Evolutionary conservation across 2,797 vertebrate species (phyloP).

Genomic region (Petrocephalus schoutedeni): DNA sequence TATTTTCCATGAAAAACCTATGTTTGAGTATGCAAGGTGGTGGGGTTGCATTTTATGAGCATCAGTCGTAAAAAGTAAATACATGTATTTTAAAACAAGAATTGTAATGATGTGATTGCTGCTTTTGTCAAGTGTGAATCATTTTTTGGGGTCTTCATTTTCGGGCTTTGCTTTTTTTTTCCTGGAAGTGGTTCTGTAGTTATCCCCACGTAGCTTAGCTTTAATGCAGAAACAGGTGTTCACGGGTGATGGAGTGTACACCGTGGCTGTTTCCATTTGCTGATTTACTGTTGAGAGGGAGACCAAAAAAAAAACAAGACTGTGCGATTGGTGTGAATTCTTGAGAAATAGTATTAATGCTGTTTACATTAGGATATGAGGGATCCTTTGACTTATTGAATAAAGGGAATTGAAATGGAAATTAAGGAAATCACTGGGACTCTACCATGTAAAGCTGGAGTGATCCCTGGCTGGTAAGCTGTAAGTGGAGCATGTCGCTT

Average conservation of each 20-base stretch:
- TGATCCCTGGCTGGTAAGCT: not conserved
- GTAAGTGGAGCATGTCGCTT: constrained; percentile 69
- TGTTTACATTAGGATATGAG: constrained; percentile 61
- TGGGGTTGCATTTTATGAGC: not conserved
- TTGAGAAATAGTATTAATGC: constrained; percentile 56
- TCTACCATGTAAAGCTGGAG: not conserved
- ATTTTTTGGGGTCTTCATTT: constrained; percentile 43
- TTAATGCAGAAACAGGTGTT: constrained; percentile 79
- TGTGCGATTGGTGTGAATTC: constrained; percentile 37
- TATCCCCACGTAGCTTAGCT: constrained; percentile 74
- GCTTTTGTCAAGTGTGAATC: constrained; percentile 35
- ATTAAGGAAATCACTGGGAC: constrained; percentile 16
- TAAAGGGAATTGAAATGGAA: constrained; percentile 28
- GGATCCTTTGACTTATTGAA: constrained; percentile 52
- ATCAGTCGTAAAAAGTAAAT: not conserved
- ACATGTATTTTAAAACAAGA: not conserved
- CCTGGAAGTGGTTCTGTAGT: constrained; percentile 53
- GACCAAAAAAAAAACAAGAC: constrained; percentile 37
- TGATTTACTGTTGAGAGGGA: constrained; percentile 63
- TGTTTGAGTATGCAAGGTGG: not conserved
- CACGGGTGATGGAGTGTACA: constrained; percentile 77
- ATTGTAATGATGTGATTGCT: constrained; percentile 43
- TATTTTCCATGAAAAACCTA: constrained; percentile 49
- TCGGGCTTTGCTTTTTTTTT: constrained; percentile 49
- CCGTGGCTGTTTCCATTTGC: constrained; percentile 57